Evolutionary conservation across 2,888 invertebrate species (phyloP).

Genomic region (Dendrolimus houi): DNA sequence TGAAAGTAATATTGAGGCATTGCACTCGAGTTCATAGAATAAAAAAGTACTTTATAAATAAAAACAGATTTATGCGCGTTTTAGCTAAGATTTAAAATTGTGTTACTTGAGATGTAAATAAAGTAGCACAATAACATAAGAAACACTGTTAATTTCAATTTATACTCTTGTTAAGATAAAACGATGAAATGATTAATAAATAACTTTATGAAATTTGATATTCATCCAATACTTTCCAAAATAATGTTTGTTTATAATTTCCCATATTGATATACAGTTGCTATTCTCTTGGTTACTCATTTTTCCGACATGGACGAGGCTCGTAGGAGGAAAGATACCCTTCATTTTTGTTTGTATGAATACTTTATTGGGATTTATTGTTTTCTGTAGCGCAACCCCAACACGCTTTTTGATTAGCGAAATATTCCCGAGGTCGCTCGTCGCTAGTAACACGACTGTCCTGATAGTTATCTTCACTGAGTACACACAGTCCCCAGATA

Average conservation of each 20-base stretch:
- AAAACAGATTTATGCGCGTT: too few relatives aligned
- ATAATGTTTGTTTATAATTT: too few relatives aligned
- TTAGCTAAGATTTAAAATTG: too few relatives aligned
- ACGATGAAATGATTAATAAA: too few relatives aligned
- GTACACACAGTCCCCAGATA: conserved; percentile 21
- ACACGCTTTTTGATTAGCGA: conserved; percentile 23
- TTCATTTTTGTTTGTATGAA: conserved; percentile 14
- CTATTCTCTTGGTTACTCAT: conserved; percentile 9
- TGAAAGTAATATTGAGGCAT: background rate
- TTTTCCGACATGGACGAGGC: conserved; percentile 10
- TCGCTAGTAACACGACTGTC: conserved; percentile 11
- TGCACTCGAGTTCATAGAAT: background rate
- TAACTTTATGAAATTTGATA: too few relatives aligned
- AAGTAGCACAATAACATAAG: too few relatives aligned
- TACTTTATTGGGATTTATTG: conserved; percentile 13
- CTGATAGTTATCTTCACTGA: conserved; percentile 20
- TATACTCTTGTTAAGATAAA: too few relatives aligned
- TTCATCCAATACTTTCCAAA: too few relatives aligned
- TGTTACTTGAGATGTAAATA: too few relatives aligned
- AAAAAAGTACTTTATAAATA: background rate
- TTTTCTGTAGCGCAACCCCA: conserved; percentile 18
- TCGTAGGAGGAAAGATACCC: conserved; percentile 15
- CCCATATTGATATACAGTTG: too few relatives aligned
- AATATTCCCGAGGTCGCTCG: conserved; percentile 11
- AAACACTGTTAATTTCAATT: too few relatives aligned